A percentile compares a stretch with the other conserved stretches of the same genome.
Evolutionary conservation across 2,113 vertebrate species (phyloP).

Genomic region (Aviceda subcristata): DNA sequence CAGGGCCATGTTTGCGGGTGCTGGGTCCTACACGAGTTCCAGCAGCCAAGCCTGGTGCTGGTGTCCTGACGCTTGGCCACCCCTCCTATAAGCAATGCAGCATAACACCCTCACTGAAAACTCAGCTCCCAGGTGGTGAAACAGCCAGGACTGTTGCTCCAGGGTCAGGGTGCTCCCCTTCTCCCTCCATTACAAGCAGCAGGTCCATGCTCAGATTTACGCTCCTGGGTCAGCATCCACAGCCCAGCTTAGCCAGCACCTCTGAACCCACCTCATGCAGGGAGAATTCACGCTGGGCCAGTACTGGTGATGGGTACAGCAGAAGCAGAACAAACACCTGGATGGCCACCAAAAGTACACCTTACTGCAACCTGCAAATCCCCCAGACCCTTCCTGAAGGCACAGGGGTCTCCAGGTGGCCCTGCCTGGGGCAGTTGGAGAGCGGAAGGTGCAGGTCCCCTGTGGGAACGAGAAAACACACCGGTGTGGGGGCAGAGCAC

Average conservation of each 20-base stretch:
- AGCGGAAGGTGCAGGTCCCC: background rate
- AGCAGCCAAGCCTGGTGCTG: background rate
- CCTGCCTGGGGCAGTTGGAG: background rate
- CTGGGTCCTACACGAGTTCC: fast-evolving
- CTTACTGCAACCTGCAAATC: slow-evolving; percentile 22
- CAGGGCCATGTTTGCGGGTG: background rate
- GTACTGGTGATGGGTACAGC: background rate
- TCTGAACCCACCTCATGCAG: background rate
- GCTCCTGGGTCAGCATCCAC: background rate
- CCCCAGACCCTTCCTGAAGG: background rate
- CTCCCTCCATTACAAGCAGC: background rate
- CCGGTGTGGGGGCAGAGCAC: background rate
- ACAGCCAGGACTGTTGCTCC: background rate
- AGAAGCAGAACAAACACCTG: background rate
- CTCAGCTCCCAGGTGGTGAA: background rate
- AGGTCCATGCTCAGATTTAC: background rate
- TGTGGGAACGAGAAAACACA: slow-evolving; percentile 10
- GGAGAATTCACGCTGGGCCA: background rate
- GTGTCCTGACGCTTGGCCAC: background rate
- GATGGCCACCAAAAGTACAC: background rate
- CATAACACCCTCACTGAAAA: background rate
- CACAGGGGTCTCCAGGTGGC: background rate
- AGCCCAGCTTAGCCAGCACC: background rate
- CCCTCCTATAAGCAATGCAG: background rate
- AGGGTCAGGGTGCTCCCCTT: background rate